These are phyloP conservation scores for Neodiprion lecontei DNA, from an alignment of 1,140 invertebrate genomes.

Conservation along the genomic window DNA sequence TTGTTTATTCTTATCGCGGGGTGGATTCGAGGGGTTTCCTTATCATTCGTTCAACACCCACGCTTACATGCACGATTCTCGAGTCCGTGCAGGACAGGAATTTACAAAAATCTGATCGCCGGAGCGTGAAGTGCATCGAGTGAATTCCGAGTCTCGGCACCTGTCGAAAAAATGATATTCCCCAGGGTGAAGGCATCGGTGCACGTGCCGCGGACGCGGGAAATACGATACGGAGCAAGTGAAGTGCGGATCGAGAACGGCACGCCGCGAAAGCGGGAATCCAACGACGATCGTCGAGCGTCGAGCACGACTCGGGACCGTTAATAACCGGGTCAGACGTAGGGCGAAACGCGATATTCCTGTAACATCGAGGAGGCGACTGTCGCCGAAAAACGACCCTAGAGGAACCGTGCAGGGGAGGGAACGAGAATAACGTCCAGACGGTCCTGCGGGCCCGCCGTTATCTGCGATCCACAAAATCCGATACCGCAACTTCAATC, in stretches of 20 bases:
- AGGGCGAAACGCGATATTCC: slow-evolving; percentile 56
- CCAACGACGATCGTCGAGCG: slow-evolving; percentile 27
- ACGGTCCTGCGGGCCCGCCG: not conserved
- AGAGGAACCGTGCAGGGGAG: not conserved
- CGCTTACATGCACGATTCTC: no score
- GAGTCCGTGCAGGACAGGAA: no score
- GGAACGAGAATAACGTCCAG: not conserved
- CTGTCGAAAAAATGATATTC: slow-evolving; percentile 3
- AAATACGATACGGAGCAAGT: slow-evolving; percentile 56
- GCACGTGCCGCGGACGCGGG: slow-evolving; percentile 50
- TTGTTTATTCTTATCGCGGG: no score
- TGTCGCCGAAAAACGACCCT: not conserved
- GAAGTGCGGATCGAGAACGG: slow-evolving; percentile 57
- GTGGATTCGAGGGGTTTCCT: no score
- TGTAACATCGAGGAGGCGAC: slow-evolving; percentile 36
- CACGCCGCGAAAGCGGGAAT: slow-evolving; percentile 43
- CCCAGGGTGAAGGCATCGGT: slow-evolving; percentile 1
- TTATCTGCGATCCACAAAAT: not conserved
- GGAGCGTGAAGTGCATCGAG: not conserved
- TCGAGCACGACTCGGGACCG: slow-evolving; percentile 29
- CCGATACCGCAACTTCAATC: not conserved
- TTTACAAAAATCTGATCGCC: no score
- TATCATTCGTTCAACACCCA: no score
- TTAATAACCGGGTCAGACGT: slow-evolving; percentile 51
- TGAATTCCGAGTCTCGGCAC: not conserved